Percentiles rank a stretch among this genome's conserved stretches.
Conservation (phyloP, 2,888 invertebrate species). For the Ornithoptera priamus region DNA sequence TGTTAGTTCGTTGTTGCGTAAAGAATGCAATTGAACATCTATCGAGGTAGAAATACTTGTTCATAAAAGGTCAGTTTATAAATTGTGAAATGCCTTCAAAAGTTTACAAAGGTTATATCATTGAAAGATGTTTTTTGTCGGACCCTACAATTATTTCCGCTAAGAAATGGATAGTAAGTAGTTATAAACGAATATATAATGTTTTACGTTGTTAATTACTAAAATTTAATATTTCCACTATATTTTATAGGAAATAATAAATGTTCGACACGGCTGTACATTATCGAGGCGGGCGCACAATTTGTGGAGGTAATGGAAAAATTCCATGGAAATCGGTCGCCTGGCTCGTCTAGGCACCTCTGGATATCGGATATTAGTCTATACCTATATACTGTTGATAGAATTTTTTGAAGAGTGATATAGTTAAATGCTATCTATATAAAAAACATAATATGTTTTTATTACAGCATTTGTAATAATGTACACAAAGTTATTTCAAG, state of each 20-base stretch:
- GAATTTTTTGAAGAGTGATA: neutral
- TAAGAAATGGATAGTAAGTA: too few relatives aligned
- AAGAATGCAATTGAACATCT: constrained; percentile 19
- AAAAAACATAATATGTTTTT: too few relatives aligned
- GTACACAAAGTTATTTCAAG: too few relatives aligned
- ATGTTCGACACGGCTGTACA: constrained; percentile 43
- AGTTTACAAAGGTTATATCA: neutral
- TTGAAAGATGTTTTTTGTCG: neutral
- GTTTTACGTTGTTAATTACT: neutral
- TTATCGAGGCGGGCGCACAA: constrained; percentile 60
- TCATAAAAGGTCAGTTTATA: neutral
- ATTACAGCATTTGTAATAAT: too few relatives aligned
- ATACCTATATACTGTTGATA: neutral
- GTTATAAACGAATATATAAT: too few relatives aligned
- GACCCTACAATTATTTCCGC: too few relatives aligned
- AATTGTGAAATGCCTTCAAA: neutral
- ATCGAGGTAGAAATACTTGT: constrained; percentile 6
- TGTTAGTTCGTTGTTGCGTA: constrained; percentile 6
- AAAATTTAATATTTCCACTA: neutral
- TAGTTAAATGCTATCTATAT: neutral
- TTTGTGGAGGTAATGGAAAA: constrained; percentile 75
- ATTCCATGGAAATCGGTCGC: constrained; percentile 71
- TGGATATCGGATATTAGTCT: constrained; percentile 8
- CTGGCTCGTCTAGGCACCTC: constrained; percentile 29
- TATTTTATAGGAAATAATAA: constrained; percentile 59